Evolutionary conservation across 2,113 vertebrate genomes (phyloP).

Genomic region (Solea senegalensis): DNA sequence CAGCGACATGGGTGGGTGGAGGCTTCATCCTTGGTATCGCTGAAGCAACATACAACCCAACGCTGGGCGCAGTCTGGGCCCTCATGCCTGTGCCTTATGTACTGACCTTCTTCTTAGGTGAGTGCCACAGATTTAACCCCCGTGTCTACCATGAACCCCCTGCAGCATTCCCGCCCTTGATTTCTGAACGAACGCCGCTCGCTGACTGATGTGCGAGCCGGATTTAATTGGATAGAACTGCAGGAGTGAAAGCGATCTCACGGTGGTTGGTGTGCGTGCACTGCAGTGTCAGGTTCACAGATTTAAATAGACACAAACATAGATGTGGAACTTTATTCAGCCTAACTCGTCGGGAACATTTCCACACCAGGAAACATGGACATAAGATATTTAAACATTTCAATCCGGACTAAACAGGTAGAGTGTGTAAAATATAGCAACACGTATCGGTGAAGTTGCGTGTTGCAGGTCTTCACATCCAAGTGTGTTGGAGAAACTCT

Average conservation of each 20-base stretch:
- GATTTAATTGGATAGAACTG: constrained; percentile 4
- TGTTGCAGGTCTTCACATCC: too few species aligned
- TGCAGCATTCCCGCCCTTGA: too few species aligned
- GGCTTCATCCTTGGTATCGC: constrained; percentile 86
- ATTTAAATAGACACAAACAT: constrained; percentile 8
- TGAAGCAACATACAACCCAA: constrained; percentile 86
- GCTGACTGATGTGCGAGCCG: background rate
- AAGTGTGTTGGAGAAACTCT: too few species aligned
- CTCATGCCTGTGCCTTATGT: constrained; percentile 85
- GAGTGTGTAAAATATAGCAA: too few species aligned
- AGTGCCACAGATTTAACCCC: constrained; percentile 43
- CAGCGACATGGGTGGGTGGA: constrained; percentile 89
- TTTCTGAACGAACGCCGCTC: background rate
- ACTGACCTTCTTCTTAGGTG: constrained; percentile 85
- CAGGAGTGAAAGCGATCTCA: background rate
- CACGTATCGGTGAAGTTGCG: too few species aligned
- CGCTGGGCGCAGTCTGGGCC: constrained; percentile 84
- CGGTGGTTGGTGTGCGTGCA: background rate
- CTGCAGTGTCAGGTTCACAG: background rate
- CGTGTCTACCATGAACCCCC: background rate
- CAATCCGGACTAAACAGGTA: too few species aligned
- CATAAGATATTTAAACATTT: too few species aligned
- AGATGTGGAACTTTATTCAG: background rate
- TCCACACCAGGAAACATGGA: too few species aligned
- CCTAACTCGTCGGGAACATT: background rate